Percentiles rank a stretch among this genome's conserved stretches.
Evolutionary conservation across 2,113 vertebrate genomes (phyloP).

Genomic region (Eupsittula cactorum): DNA sequence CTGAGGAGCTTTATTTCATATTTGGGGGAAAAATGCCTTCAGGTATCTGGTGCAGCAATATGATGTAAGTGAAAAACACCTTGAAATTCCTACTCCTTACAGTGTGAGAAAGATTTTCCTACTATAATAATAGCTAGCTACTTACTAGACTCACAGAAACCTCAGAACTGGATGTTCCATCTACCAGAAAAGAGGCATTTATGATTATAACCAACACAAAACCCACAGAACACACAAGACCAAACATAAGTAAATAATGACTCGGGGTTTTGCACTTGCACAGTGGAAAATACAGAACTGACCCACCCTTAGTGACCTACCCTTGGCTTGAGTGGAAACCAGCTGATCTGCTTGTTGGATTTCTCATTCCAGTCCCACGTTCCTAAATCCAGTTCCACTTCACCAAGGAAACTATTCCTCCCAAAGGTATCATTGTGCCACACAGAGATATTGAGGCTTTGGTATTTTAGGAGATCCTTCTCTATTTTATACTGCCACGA

Average conservation of each 20-base stretch:
- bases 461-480: conserved; percentile 78
- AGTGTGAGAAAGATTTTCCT: background rate
- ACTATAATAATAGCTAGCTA: background rate
- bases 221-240: background rate
- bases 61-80: background rate
- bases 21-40: background rate
- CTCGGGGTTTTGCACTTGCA: background rate
- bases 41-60: background rate
- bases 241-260: background rate
- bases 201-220: background rate
- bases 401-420: conserved; percentile 91
- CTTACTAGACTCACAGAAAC: background rate
- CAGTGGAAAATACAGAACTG: background rate
- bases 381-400: conserved; percentile 87
- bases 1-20: background rate
- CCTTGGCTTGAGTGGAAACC: conserved; percentile 85
- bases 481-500: conserved; percentile 85
- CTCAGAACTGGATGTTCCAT: background rate
- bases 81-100: background rate
- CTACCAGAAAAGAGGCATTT: background rate
- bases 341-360: conserved; percentile 83
- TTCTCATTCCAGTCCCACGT: conserved; percentile 88
- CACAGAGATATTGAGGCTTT: conserved; percentile 87
- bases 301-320: conserved; percentile 66
- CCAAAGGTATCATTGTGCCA: conserved; percentile 94